A percentile compares a stretch with the other conserved stretches of the same genome.
phyloP scores from a whole-genome alignment of 2,888 invertebrate species.

The Apeira syringaria region DNA sequence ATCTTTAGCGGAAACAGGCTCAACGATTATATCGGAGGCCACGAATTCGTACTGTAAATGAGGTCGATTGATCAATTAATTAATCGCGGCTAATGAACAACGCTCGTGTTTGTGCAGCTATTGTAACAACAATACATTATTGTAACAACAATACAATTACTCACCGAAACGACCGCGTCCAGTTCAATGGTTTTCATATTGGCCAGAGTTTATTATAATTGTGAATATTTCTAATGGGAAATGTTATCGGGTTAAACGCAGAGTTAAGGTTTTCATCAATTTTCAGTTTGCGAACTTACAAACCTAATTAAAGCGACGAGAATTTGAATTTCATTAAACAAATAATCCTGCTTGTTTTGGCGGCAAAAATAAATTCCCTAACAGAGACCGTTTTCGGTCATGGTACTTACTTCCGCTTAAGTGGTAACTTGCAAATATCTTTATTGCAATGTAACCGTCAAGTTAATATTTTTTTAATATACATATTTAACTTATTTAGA shows the following conservation, averaged over 20 bases:
- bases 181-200: constrained; percentile 16
- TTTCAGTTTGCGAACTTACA: constrained; percentile 24
- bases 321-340: constrained; percentile 24
- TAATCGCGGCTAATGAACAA: constrained; percentile 29
- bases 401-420: constrained; percentile 5
- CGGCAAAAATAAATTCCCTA: constrained; percentile 12
- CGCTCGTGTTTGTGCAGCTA: constrained; percentile 23
- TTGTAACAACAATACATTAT: constrained; percentile 18
- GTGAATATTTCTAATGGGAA: constrained; percentile 21
- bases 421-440: constrained; percentile 5
- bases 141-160: constrained; percentile 21
- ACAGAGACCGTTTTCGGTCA: constrained; percentile 8
- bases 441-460: background rate
- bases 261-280: constrained; percentile 30
- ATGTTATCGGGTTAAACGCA: constrained; percentile 25
- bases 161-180: constrained; percentile 15
- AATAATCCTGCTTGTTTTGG: constrained; percentile 26
- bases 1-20: too few species aligned
- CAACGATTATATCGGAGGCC: too few species aligned
- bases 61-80: constrained; percentile 31
- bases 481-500: too few species aligned
- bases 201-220: constrained; percentile 12
- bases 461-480: too few species aligned
- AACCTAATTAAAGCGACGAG: constrained; percentile 31
- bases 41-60: constrained; percentile 21